Percentiles rank a stretch among this genome's conserved stretches.
Evolutionary conservation across 2,113 vertebrate species (phyloP).

Genomic region (Rhea pennata): DNA sequence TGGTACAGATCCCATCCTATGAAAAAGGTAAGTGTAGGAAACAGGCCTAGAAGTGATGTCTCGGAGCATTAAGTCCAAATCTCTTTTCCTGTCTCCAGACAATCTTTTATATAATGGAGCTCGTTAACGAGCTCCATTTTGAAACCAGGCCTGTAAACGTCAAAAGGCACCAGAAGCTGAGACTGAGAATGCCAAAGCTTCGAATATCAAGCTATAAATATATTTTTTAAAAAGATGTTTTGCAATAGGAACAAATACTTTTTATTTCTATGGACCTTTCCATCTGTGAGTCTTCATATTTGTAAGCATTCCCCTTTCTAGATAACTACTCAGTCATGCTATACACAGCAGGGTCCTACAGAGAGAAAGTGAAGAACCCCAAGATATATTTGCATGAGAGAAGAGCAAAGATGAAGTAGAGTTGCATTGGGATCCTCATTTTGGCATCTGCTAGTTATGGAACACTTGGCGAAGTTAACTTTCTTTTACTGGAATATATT

Average conservation of each 20-base stretch:
- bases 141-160: neutral
- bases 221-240: neutral
- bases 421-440: neutral
- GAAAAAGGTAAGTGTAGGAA: neutral
- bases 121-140: neutral
- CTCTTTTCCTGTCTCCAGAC: neutral
- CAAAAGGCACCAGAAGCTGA: neutral
- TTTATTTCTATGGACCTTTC: neutral
- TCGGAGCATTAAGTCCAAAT: neutral
- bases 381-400: neutral
- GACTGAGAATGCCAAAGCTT: neutral
- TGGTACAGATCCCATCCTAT: neutral
- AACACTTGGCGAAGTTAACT: neutral
- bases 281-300: neutral
- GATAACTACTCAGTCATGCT: neutral
- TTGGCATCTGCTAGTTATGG: neutral
- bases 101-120: neutral
- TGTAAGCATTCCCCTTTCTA: neutral
- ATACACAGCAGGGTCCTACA: neutral
- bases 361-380: neutral
- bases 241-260: neutral
- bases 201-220: neutral
- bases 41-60: neutral
- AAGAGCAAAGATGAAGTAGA: neutral
- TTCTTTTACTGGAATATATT: conserved; percentile 9